These are phyloP conservation scores for Sinelater perroti DNA, from an alignment of 2,888 invertebrate genomes.

Conservation along the genomic window DNA sequence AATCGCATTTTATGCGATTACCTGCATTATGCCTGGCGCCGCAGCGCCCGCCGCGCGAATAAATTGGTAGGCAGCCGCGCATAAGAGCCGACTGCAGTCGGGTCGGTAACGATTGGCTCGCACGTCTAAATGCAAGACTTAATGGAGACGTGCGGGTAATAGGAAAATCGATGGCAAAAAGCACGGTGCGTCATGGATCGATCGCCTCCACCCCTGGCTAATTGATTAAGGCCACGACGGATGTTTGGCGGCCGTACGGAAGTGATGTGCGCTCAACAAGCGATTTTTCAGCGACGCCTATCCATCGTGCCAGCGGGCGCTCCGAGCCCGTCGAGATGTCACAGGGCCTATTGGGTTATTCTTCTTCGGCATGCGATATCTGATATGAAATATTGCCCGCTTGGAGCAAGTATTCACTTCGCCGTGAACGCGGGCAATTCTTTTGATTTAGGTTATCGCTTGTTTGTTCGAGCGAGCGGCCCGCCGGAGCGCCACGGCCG, in stretches of 20 bases:
- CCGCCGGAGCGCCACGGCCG: conserved; percentile 5
- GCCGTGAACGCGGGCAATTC: conserved; percentile 53
- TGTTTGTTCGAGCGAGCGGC: conserved; percentile 51
- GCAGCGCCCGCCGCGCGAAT: conserved; percentile 44
- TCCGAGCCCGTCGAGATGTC: conserved; percentile 47
- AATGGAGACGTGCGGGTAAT: conserved; percentile 50
- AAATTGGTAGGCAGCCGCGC: conserved; percentile 48
- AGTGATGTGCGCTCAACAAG: conserved; percentile 31
- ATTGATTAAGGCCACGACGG: conserved; percentile 20
- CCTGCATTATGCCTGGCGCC: conserved; percentile 33
- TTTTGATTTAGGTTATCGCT: conserved; percentile 55
- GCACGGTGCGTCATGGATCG: conserved; percentile 28
- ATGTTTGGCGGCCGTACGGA: conserved; percentile 14
- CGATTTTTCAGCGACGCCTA: conserved; percentile 24
- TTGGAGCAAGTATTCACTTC: conserved; percentile 51
- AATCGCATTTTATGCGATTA: conserved; percentile 20
- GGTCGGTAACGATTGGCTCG: conserved; percentile 58
- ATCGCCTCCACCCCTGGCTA: conserved; percentile 17
- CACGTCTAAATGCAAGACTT: conserved; percentile 55
- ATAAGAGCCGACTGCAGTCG: conserved; percentile 55
- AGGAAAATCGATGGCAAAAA: conserved; percentile 50
- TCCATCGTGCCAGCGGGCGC: conserved; percentile 48
- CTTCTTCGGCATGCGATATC: conserved; percentile 51
- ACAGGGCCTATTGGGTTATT: conserved; percentile 50
- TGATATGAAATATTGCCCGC: conserved; percentile 52